Conservation (phyloP, 2,113 vertebrate genomes). For the Collichthys lucidus region DNA sequence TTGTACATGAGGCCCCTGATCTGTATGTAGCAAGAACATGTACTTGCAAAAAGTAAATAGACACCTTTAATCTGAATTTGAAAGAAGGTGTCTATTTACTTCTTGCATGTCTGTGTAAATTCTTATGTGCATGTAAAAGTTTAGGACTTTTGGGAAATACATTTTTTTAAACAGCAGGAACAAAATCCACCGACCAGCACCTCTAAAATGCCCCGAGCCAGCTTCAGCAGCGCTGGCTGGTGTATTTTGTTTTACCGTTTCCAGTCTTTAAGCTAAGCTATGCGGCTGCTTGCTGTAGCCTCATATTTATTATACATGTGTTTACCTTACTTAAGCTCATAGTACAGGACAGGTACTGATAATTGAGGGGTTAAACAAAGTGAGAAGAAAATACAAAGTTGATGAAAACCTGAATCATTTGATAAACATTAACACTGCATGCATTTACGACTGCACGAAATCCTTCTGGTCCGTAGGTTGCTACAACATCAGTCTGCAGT, state of each 20-base stretch:
- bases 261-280: not conserved
- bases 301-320: not conserved
- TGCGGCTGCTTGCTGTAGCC: not conserved
- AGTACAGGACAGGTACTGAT: not conserved
- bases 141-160: too few relatives aligned
- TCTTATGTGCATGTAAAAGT: too few relatives aligned
- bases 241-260: not conserved
- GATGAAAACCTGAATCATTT: not conserved
- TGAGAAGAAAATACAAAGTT: not conserved
- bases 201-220: not conserved
- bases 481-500: not conserved
- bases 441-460: not conserved
- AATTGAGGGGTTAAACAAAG: not conserved
- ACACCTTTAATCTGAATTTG: too few relatives aligned
- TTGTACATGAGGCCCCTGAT: too few relatives aligned
- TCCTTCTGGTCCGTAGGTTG: not conserved
- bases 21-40: too few relatives aligned
- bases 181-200: not conserved
- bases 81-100: too few relatives aligned
- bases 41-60: too few relatives aligned
- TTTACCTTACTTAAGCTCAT: not conserved
- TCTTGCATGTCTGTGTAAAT: not conserved
- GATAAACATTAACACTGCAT: constrained; percentile 3
- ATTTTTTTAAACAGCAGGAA: not conserved
- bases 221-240: not conserved